phyloP scores from a whole-genome alignment of 1,140 invertebrate species.

The Pseudomyrmex sp. region DNA sequence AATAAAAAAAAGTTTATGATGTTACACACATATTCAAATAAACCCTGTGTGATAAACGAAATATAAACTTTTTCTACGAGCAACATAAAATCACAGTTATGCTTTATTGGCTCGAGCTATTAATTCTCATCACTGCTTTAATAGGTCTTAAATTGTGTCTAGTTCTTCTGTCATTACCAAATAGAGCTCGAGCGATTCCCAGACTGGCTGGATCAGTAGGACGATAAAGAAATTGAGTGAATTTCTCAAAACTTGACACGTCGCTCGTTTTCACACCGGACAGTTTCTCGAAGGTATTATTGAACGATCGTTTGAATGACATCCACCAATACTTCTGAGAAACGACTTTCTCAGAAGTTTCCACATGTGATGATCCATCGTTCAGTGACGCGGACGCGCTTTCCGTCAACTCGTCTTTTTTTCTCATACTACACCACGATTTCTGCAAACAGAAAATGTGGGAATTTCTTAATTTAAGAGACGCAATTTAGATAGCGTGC shows the following conservation, averaged over 20 bases:
- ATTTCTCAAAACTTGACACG: constrained; percentile 74
- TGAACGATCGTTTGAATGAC: constrained; percentile 4
- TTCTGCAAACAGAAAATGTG: not conserved
- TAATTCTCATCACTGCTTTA: constrained; percentile 64
- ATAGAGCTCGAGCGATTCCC: constrained; percentile 91
- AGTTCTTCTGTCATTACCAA: constrained; percentile 87
- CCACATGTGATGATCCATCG: not conserved
- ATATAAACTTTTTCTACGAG: constrained; percentile 33
- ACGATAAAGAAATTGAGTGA: constrained; percentile 87
- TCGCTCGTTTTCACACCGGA: constrained; percentile 74
- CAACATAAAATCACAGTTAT: constrained; percentile 42
- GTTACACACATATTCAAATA: too few relatives aligned
- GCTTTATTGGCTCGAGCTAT: constrained; percentile 37
- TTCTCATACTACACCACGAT: constrained; percentile 46
- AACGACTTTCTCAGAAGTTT: not conserved
- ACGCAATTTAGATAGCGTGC: not conserved
- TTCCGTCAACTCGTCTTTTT: constrained; percentile 9
- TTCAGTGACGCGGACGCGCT: not conserved
- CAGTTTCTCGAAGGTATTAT: constrained; percentile 60
- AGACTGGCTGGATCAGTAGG: constrained; percentile 91
- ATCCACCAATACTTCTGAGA: not conserved
- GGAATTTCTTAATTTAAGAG: not conserved
- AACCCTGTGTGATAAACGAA: too few relatives aligned
- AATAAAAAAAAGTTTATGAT: not conserved
- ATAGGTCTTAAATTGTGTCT: constrained; percentile 58